These are phyloP conservation scores for Stichodactyla mertensii DNA, from an alignment of 64 coral and sea anemone species.

Conservation along the genomic window DNA sequence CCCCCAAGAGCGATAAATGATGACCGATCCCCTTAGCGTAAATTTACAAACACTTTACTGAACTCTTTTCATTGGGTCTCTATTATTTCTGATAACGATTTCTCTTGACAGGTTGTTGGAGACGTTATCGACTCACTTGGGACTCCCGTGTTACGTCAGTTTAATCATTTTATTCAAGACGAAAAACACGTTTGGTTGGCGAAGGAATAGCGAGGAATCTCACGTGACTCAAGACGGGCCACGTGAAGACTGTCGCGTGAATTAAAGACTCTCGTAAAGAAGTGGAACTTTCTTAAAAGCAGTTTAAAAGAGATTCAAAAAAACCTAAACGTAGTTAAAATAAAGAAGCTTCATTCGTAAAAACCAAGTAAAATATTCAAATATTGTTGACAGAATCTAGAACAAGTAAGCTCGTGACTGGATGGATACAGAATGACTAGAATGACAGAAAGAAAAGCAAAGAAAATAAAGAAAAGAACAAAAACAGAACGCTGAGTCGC, in stretches of 20 bases:
- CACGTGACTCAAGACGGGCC: background rate
- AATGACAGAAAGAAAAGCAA: background rate
- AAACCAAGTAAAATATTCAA: background rate
- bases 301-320: no score
- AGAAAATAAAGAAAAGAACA: background rate
- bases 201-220: background rate
- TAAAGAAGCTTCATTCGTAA: background rate
- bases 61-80: background rate
- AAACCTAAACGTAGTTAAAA: background rate
- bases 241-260: background rate
- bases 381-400: background rate
- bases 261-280: background rate
- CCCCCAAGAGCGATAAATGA: no score
- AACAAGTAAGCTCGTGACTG: background rate
- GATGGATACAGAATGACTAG: background rate
- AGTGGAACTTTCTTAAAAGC: background rate
- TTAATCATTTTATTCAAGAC: slow-evolving; percentile 42
- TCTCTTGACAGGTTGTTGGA: slow-evolving; percentile 21
- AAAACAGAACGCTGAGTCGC: background rate
- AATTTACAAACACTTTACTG: no score
- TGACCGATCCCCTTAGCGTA: no score
- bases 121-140: slow-evolving; percentile 33
- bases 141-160: slow-evolving; percentile 45
- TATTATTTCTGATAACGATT: slow-evolving; percentile 6
- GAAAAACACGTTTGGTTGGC: slow-evolving; percentile 49